phyloP scores from a whole-genome alignment of 2,113 vertebrate species.

The Herpetotheres cachinnans region DNA sequence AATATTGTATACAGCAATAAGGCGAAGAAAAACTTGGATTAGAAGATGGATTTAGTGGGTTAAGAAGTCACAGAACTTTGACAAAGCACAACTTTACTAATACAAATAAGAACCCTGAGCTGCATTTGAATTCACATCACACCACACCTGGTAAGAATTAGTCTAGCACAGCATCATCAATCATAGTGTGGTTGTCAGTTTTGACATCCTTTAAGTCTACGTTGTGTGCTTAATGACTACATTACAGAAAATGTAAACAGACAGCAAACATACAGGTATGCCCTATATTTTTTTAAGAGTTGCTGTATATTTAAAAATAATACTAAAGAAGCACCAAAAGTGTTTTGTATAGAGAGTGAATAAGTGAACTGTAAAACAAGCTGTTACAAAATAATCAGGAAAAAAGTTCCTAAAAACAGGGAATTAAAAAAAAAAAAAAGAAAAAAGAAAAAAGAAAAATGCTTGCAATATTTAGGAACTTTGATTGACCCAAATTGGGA shows the following conservation, averaged over 20 bases:
- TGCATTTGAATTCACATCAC: constrained; percentile 83
- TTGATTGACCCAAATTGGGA: not conserved
- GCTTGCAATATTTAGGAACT: not conserved
- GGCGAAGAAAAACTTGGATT: constrained; percentile 44
- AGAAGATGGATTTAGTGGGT: constrained; percentile 67
- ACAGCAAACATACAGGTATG: constrained; percentile 79
- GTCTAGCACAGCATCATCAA: constrained; percentile 83
- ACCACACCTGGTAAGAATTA: constrained; percentile 87
- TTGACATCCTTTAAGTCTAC: constrained; percentile 82
- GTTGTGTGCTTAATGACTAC: constrained; percentile 83
- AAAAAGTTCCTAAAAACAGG: not conserved
- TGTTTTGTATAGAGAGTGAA: not conserved
- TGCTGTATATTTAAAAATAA: constrained; percentile 43
- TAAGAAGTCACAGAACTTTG: constrained; percentile 69
- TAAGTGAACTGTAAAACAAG: not conserved
- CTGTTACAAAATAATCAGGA: not conserved
- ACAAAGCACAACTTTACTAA: constrained; percentile 78
- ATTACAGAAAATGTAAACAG: constrained; percentile 86
- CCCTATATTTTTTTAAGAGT: constrained; percentile 51
- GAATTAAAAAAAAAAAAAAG: not conserved
- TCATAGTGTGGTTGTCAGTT: constrained; percentile 82
- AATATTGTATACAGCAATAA: constrained; percentile 47
- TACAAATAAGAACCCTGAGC: constrained; percentile 75
- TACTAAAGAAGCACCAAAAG: not conserved
- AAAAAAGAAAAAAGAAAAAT: not conserved